These are phyloP conservation scores for Channallabes apus DNA, from an alignment of 2,797 vertebrate species.

Conservation along the genomic window DNA sequence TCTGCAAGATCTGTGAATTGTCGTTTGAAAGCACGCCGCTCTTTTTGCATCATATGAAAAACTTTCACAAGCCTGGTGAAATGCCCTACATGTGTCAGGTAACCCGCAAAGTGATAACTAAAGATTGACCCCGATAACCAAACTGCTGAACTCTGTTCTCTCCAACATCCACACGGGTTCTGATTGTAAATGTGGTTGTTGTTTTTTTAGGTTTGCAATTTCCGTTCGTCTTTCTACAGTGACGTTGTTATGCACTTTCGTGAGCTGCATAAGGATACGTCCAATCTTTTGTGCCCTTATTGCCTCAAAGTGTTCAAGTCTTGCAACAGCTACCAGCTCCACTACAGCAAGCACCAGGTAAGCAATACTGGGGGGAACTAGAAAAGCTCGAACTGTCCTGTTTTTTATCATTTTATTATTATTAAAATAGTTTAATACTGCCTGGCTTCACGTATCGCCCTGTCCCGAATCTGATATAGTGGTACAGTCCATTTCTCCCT, in stretches of 20 bases:
- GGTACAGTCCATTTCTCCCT: background rate
- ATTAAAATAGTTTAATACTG: background rate
- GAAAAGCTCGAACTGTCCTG: background rate
- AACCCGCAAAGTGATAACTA: conserved; percentile 13
- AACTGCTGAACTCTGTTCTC: background rate
- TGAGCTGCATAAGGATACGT: conserved; percentile 79
- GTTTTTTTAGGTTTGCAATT: conserved; percentile 82
- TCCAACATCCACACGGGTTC: background rate
- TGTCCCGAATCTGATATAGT: background rate
- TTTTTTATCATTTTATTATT: background rate
- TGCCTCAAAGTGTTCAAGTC: conserved; percentile 88
- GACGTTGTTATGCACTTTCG: conserved; percentile 86
- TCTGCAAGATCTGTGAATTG: conserved; percentile 93
- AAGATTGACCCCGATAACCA: background rate
- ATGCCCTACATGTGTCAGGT: conserved; percentile 97
- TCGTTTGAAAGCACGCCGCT: conserved; percentile 80
- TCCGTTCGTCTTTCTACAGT: conserved; percentile 87
- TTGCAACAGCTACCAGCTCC: conserved; percentile 83
- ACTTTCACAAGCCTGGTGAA: conserved; percentile 89
- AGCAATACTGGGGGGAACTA: background rate
- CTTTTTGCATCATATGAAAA: conserved; percentile 94
- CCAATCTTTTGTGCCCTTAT: conserved; percentile 84
- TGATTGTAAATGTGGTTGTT: background rate
- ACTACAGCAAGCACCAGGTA: conserved; percentile 89
- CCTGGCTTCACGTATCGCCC: background rate